A percentile compares a stretch with the other conserved stretches of the same genome.
Conservation (phyloP, 2,888 invertebrate genomes). For the Athetis lepigone region DNA sequence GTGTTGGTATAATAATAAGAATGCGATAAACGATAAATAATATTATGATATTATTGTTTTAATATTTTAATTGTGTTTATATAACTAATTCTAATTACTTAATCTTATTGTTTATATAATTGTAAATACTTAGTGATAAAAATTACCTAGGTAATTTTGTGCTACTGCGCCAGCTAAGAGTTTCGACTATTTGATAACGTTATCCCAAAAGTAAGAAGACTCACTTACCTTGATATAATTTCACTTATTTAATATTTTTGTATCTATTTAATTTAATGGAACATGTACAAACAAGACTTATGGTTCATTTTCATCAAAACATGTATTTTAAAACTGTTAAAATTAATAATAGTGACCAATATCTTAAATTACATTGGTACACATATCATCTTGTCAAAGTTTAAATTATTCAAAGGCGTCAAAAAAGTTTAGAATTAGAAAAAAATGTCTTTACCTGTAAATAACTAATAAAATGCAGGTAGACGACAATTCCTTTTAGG, state of each 20-base stretch:
- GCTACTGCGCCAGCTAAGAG: background rate
- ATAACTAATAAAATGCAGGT: conserved; percentile 19
- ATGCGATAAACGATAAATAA: conserved; percentile 2
- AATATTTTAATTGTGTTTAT: conserved; percentile 6
- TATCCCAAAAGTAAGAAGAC: background rate
- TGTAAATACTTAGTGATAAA: background rate
- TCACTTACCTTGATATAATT: conserved; percentile 7
- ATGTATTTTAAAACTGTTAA: too few species aligned
- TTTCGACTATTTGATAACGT: background rate
- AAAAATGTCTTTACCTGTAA: conserved; percentile 22
- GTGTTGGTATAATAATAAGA: background rate
- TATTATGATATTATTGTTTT: conserved; percentile 4
- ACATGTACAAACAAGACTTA: too few species aligned
- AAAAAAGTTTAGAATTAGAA: background rate
- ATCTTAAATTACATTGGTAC: background rate
- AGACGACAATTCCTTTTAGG: conserved; percentile 11
- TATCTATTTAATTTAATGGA: background rate
- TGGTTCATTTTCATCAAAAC: too few species aligned
- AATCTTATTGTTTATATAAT: background rate
- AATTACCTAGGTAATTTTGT: background rate
- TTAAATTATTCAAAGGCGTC: background rate
- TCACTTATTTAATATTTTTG: background rate
- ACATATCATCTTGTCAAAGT: background rate
- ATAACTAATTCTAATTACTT: conserved; percentile 7
- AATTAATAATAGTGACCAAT: background rate